Evolutionary conservation across 2,888 invertebrate species (phyloP).

Genomic region (Nebria salina): DNA sequence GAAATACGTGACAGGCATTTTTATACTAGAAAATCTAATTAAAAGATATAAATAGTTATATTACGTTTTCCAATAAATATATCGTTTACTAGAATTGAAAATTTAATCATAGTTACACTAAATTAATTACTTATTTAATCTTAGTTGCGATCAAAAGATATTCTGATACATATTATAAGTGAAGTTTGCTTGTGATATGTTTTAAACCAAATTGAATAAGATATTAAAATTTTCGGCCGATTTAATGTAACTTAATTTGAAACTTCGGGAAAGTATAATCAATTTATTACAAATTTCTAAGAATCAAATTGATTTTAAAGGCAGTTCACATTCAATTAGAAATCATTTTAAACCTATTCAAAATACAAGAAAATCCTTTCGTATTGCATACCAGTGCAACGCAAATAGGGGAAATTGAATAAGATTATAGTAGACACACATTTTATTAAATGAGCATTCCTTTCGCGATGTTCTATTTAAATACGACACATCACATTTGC

Average conservation of each 20-base stretch:
- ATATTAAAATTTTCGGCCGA: conserved; percentile 3
- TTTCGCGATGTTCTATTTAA: conserved; percentile 13
- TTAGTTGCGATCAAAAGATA: no score
- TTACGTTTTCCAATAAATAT: no score
- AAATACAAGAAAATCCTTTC: neutral
- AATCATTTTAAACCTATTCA: neutral
- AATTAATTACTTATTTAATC: no score
- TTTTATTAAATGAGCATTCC: conserved; percentile 8
- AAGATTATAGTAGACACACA: conserved; percentile 15
- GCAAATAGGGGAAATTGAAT: neutral
- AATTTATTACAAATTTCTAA: neutral
- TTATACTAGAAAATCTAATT: no score
- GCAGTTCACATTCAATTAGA: neutral
- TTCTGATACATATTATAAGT: no score
- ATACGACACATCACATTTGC: conserved; percentile 27
- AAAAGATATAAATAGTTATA: no score
- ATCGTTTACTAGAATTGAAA: no score
- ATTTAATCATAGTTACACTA: no score
- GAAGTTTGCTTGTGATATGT: no score
- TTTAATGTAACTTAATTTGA: neutral
- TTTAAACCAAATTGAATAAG: neutral
- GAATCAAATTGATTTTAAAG: neutral
- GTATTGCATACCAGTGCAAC: neutral
- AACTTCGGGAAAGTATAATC: neutral
- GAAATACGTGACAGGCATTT: no score